Evolutionary conservation across 2,888 invertebrate species (phyloP).

Genomic region (Pheosia tremula): DNA sequence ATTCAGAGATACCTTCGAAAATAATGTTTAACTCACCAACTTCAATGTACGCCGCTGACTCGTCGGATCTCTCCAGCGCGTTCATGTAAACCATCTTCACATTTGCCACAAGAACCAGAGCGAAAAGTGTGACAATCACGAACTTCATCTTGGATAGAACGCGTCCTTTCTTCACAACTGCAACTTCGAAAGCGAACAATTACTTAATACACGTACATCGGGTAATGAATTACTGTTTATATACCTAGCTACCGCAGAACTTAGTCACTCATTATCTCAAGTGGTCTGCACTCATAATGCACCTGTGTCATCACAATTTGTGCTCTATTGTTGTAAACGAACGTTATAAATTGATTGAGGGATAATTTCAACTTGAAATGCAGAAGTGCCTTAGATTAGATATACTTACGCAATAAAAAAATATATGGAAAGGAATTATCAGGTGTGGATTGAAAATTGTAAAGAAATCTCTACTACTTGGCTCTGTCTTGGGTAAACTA

Average conservation of each 20-base stretch:
- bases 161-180: not conserved
- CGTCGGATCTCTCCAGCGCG: not conserved
- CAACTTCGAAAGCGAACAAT: not conserved
- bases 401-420: not conserved
- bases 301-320: not conserved
- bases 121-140: not conserved
- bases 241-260: not conserved
- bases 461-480: too few relatives aligned
- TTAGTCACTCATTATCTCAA: slow-evolving; percentile 1
- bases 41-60: not conserved
- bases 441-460: too few relatives aligned
- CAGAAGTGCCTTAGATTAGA: not conserved
- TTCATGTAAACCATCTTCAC: not conserved
- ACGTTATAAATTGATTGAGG: not conserved
- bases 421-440: too few relatives aligned
- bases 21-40: not conserved
- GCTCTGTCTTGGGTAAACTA: too few relatives aligned
- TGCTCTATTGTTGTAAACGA: not conserved
- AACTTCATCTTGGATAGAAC: not conserved
- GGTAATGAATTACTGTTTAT: not conserved
- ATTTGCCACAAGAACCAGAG: not conserved
- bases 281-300: slow-evolving; percentile 15
- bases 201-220: not conserved
- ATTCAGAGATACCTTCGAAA: too few relatives aligned
- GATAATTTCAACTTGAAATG: not conserved